Evolutionary conservation across 23 tunicate genomes (phyloP), one percentile per base, ranked within the genome.

Genomic region (Pegea sp.): DNA sequence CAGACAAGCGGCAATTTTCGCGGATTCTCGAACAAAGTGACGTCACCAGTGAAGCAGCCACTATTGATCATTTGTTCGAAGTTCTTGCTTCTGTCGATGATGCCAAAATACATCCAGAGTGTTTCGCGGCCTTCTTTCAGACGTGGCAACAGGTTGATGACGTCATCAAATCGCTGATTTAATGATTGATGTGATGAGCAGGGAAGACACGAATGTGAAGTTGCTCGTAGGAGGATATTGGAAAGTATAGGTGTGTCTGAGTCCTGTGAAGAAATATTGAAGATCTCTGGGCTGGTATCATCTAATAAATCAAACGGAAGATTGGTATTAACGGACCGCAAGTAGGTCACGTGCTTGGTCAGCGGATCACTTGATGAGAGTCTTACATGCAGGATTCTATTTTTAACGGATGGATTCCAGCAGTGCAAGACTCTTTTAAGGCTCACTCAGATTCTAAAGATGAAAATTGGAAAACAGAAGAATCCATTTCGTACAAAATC

Each of bases 121-220:
- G 29, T 3, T 77, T 77, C 43, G 67, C 65, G 24, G 68, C 67
- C 0, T 77, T 77, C 44, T 62, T 56, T 51, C 68, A 57, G 20
- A 77, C 77, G 24, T 77, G 90, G 90, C 61, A 77, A 38, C 76
- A 77, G 67, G 90, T 77, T 20, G 21, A 43, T 8, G n/a, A n/a
- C n/a, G n/a, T n/a, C n/a, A n/a, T n/a, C n/a, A n/a, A n/a, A n/a
- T n/a, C n/a, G n/a, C n/a, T n/a, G n/a, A n/a, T n/a, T n/a, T n/a
- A n/a, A n/a, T n/a, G n/a, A n/a, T n/a, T n/a, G n/a, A n/a, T n/a
- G n/a, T 38, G 46, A 13, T 20, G 21, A 18, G 13, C 68, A 76
- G 88, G 31, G 63, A 4, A 60, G 60, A 4, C 42, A 50, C 25
- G 88, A 76, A 48, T 76, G 88, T 26, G 64, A 68, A 42, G 49